Conservation (phyloP, 2,888 invertebrate genomes). For the Nematopogon swammerdamellus region DNA sequence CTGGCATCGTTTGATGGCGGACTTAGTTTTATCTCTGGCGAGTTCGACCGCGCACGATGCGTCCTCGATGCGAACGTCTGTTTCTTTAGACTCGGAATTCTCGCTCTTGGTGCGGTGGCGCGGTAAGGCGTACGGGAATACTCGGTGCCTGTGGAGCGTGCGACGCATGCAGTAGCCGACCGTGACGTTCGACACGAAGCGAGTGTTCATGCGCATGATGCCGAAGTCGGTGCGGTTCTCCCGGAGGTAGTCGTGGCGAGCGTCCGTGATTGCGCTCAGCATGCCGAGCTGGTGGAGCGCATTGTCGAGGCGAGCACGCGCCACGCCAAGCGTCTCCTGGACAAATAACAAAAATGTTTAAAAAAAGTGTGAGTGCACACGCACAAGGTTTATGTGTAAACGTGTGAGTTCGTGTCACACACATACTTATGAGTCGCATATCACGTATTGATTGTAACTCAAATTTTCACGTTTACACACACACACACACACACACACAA, state of each 20-base stretch:
- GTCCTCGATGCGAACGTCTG: slow-evolving; percentile 16
- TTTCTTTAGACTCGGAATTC: slow-evolving; percentile 44
- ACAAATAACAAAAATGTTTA: too few relatives aligned
- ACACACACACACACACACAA: too few relatives aligned
- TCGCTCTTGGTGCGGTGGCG: slow-evolving; percentile 61
- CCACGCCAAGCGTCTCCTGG: not conserved
- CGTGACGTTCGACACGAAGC: slow-evolving; percentile 61
- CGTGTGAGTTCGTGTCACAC: too few relatives aligned
- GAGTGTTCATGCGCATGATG: slow-evolving; percentile 56
- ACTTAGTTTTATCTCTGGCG: too few relatives aligned
- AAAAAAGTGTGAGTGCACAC: too few relatives aligned
- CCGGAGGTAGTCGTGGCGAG: slow-evolving; percentile 53
- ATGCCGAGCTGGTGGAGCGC: slow-evolving; percentile 60
- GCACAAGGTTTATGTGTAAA: too few relatives aligned
- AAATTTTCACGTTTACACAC: too few relatives aligned
- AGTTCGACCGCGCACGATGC: slow-evolving; percentile 7
- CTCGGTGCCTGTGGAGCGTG: slow-evolving; percentile 50
- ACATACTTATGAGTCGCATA: too few relatives aligned
- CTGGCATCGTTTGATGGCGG: slow-evolving; percentile 49
- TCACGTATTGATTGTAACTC: too few relatives aligned
- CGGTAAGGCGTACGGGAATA: slow-evolving; percentile 57
- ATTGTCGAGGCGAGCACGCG: slow-evolving; percentile 26
- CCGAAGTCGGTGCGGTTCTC: slow-evolving; percentile 47
- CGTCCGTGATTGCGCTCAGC: slow-evolving; percentile 57
- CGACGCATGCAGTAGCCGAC: slow-evolving; percentile 59